Evolutionary conservation across 2,888 invertebrate species (phyloP).

Genomic region (Barypeithes pellucidus): DNA sequence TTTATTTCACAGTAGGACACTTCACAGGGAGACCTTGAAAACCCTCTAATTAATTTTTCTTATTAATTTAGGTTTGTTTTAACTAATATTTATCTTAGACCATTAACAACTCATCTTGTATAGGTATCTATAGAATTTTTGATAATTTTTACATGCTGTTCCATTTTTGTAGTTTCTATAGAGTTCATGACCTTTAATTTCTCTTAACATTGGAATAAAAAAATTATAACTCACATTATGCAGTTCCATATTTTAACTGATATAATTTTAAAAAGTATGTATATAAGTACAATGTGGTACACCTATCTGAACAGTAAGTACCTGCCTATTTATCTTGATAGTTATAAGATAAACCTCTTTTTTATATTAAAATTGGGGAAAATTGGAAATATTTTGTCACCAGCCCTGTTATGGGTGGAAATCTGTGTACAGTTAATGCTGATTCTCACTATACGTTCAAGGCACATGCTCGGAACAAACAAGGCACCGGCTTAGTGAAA

Average conservation of each 20-base stretch:
- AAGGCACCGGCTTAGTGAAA: too few relatives aligned
- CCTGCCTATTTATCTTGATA: too few relatives aligned
- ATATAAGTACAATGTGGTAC: too few relatives aligned
- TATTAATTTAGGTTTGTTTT: conserved; percentile 14
- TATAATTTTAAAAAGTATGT: background rate
- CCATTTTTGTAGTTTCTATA: background rate
- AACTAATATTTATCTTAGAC: background rate
- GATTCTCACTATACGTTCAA: too few relatives aligned
- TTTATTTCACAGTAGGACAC: conserved; percentile 12
- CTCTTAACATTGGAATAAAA: background rate
- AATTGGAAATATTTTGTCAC: too few relatives aligned
- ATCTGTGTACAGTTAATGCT: too few relatives aligned
- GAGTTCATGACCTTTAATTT: conserved; percentile 18
- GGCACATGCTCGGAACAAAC: too few relatives aligned
- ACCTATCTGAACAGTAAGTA: too few relatives aligned
- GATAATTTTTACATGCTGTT: background rate
- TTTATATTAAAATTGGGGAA: too few relatives aligned
- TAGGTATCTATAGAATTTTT: background rate
- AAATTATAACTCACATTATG: conserved; percentile 1
- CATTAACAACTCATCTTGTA: background rate
- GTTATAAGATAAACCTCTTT: too few relatives aligned
- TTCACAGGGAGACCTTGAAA: conserved; percentile 46
- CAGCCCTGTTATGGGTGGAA: too few relatives aligned
- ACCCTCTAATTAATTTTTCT: conserved; percentile 32
- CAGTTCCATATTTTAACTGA: background rate